Percentiles rank a stretch among this genome's conserved stretches.
phyloP scores from a whole-genome alignment of 2,797 vertebrate species.

The Lacerta bilineata region DNA sequence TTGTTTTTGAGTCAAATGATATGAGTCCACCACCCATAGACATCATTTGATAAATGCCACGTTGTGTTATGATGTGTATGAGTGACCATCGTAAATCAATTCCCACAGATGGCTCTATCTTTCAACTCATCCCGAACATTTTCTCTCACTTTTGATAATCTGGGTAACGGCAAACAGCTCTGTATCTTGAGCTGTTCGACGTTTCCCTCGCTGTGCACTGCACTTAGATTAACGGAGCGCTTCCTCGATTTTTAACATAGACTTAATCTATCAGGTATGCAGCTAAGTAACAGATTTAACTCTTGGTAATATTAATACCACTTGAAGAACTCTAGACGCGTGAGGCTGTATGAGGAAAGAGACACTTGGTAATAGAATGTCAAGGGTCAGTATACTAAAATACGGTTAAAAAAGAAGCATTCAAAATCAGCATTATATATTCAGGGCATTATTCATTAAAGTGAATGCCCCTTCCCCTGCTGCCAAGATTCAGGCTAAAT shows the following conservation, averaged over 20 bases:
- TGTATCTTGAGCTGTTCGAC: background rate
- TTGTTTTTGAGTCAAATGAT: background rate
- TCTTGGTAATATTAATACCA: conserved; percentile 38
- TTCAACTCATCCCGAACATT: background rate
- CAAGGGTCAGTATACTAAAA: conserved; percentile 7
- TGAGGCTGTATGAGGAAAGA: conserved; percentile 7
- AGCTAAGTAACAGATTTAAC: conserved; percentile 29
- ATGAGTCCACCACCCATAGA: background rate
- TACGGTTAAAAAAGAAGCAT: background rate
- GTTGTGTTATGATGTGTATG: background rate
- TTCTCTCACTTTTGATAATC: background rate
- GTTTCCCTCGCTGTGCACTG: background rate
- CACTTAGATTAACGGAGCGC: background rate
- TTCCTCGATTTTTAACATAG: conserved; percentile 24
- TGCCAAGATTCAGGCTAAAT: background rate
- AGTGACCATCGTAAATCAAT: background rate
- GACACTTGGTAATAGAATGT: background rate
- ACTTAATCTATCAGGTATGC: conserved; percentile 24
- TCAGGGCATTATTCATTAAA: background rate
- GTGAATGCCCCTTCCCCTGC: background rate
- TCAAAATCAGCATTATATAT: background rate
- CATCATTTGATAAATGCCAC: background rate
- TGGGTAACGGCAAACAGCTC: background rate
- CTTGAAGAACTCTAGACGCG: conserved; percentile 18
- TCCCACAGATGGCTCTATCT: background rate